Evolutionary conservation across 2,888 invertebrate genomes (phyloP).

Genomic region (Pachycephus smyrnensis): DNA sequence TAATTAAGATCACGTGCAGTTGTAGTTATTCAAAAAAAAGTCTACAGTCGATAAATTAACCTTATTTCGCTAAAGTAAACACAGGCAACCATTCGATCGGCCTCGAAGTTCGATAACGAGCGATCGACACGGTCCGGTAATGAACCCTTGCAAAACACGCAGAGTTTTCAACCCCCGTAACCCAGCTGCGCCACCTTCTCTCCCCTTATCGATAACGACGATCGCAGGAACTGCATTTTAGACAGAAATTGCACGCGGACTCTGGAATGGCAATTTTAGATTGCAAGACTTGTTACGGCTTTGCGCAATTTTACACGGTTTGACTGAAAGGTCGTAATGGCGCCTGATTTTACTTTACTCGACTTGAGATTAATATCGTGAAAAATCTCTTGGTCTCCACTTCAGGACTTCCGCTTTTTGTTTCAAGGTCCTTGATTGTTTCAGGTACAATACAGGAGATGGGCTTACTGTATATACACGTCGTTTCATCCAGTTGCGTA

Average conservation of each 20-base stretch:
- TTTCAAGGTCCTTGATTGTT: not conserved
- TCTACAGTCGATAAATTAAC: not conserved
- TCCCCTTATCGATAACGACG: constrained; percentile 23
- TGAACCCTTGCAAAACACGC: not conserved
- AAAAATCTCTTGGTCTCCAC: not conserved
- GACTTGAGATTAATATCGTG: not conserved
- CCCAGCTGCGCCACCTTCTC: constrained; percentile 12
- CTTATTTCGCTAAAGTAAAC: not conserved
- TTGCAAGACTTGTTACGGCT: not conserved
- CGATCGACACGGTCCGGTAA: not conserved
- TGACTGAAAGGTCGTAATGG: not conserved
- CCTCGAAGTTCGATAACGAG: not conserved
- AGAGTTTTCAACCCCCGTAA: not conserved
- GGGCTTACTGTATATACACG: constrained; percentile 8
- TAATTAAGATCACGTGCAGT: no score
- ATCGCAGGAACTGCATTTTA: constrained; percentile 34
- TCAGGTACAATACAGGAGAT: not conserved
- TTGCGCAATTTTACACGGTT: not conserved
- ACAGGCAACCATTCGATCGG: not conserved
- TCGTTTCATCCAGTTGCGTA: constrained; percentile 9
- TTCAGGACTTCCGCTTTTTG: not conserved
- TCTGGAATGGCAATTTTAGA: not conserved
- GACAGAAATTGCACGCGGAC: not conserved
- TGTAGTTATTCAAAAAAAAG: no score
- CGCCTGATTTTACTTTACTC: not conserved